phyloP scores from a whole-genome alignment of 1,140 invertebrate genomes.

The Anoplophora glabripennis region DNA sequence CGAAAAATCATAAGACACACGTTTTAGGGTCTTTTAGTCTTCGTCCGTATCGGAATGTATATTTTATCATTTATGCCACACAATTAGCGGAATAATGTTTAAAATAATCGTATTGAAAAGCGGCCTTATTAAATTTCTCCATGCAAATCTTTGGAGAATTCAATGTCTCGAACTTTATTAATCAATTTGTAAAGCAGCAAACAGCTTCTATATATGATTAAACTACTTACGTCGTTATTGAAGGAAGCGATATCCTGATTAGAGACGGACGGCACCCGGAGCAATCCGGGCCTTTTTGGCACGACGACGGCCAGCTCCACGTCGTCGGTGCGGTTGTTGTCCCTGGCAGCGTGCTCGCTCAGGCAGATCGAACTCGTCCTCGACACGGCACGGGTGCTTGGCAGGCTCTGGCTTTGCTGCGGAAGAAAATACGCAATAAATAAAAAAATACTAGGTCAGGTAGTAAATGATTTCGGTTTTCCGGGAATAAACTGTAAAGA shows the following conservation, averaged over 20 bases:
- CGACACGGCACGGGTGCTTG: constrained; percentile 47
- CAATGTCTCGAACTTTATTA: no score
- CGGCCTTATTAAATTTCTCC: no score
- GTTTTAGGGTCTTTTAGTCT: no score
- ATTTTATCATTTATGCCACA: no score
- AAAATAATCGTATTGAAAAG: no score
- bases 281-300: constrained; percentile 50
- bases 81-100: no score
- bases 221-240: constrained; percentile 41
- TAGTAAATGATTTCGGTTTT: not conserved
- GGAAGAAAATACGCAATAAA: not conserved
- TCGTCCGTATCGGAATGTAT: no score
- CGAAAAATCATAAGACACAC: no score
- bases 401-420: constrained; percentile 24
- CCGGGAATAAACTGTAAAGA: no score
- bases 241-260: constrained; percentile 43
- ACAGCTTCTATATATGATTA: no score
- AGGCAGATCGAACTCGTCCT: constrained; percentile 44
- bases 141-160: no score
- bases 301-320: constrained; percentile 31
- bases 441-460: not conserved
- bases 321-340: constrained; percentile 33
- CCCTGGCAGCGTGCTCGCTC: constrained; percentile 36
- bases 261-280: constrained; percentile 55
- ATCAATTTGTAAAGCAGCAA: no score